Evolutionary conservation across 2,888 invertebrate species (phyloP).

Genomic region (Sthenelais limicola): DNA sequence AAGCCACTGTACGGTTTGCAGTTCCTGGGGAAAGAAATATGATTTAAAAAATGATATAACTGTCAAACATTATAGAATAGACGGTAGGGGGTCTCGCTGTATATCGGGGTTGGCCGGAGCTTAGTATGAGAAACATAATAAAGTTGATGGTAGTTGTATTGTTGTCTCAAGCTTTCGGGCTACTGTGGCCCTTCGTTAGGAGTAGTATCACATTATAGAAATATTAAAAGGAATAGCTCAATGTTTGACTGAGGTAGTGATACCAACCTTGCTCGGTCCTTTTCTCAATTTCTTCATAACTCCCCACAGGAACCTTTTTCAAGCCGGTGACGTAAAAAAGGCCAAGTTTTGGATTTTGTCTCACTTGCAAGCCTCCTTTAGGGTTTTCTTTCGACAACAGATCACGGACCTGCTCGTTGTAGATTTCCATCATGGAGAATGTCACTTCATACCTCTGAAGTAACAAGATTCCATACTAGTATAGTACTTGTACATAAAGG

Average conservation of each 20-base stretch:
- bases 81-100: no score
- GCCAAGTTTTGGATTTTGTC: constrained; percentile 72
- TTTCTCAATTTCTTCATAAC: constrained; percentile 71
- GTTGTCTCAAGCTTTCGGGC: no score
- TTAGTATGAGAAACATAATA: not conserved
- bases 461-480: not conserved
- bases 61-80: no score
- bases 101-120: no score
- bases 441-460: constrained; percentile 70
- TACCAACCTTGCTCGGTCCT: constrained; percentile 73
- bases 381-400: constrained; percentile 70
- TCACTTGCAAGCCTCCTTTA: constrained; percentile 70
- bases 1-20: constrained; percentile 71
- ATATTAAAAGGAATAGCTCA: not conserved
- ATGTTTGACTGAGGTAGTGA: no score
- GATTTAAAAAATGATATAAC: no score
- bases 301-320: constrained; percentile 71
- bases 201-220: not conserved
- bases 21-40: no score
- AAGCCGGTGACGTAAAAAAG: constrained; percentile 72
- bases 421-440: constrained; percentile 73
- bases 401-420: constrained; percentile 73
- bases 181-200: no score
- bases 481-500: no score
- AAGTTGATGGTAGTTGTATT: not conserved